Evolutionary conservation across 2,113 vertebrate species (phyloP), one percentile per base, ranked within the genome.

Genomic region (Polypterus bichir): DNA sequence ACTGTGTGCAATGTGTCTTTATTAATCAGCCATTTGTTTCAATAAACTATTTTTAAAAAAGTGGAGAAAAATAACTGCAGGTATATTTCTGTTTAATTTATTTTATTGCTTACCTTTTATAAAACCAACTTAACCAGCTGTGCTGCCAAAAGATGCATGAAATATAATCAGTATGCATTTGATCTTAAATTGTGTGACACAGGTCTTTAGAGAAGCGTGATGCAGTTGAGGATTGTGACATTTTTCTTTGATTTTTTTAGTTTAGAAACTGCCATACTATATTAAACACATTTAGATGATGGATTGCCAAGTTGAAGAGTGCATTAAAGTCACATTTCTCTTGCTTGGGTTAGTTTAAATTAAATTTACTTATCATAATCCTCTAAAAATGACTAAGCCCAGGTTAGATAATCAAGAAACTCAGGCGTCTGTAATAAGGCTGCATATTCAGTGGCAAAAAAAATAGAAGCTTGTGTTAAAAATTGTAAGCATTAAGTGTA

Each of bases 211-310:
- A 56, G 7, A 3, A 6, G 3, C 44, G 54, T 56, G 7, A 56
- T 56, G 3, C 9, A 56, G 44, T 56, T n/a, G 4, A 6, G n/a
- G 54, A 56, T 11, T 56, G 54, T 56, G 54, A 8, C 51, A 56
- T n/a, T 27, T 56, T 56, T 56, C 44, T 6, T 6, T 11, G 11
- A 56, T 56, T 5, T 27, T 27, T 56, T 6, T 56, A 56, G n/a
- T 56, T 56, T 56, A 56, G 54, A 27, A 7, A n/a, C 7, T 56
- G 54, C 7, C 54, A 56, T 10, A 56, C n/a, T 27, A 4, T 56
- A 56, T 56, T 56, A 27, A 56, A 56, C 51, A 56, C 44, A 56
- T 56, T 56, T 10, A 10, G 11, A 56, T n/a, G 54, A 56, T 56
- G 54, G 9, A 27, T n/a, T 3, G 4, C 9, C 9, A 58, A 45